Evolutionary conservation across 2,888 invertebrate species (phyloP).

Genomic region (Phytoseiulus persimilis): DNA sequence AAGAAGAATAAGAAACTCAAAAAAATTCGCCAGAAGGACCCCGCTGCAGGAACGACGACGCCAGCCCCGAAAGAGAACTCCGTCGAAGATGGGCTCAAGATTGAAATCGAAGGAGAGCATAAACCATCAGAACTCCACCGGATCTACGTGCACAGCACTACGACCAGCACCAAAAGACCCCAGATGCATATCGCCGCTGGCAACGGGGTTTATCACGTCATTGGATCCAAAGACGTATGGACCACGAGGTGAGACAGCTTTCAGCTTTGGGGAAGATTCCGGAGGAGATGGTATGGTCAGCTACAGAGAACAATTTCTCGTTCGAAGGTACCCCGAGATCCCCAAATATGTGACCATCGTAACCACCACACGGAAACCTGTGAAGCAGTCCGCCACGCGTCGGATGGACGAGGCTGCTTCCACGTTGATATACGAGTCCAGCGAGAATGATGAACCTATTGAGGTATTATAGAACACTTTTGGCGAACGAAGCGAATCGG

Average conservation of each 20-base stretch:
- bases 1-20: constrained; percentile 22
- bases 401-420: neutral
- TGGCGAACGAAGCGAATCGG: no score
- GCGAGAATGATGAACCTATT: neutral
- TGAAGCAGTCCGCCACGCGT: neutral
- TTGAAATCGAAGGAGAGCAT: constrained; percentile 15
- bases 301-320: no score
- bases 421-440: neutral
- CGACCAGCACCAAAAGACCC: constrained; percentile 5
- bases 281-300: no score
- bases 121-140: neutral
- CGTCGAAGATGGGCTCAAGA: neutral
- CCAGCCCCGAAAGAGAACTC: neutral
- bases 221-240: constrained; percentile 24
- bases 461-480: no score
- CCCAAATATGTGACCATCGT: constrained; percentile 35
- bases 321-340: constrained; percentile 22
- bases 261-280: no score
- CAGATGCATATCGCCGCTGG: constrained; percentile 8
- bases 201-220: constrained; percentile 22
- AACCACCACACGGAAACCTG: constrained; percentile 18
- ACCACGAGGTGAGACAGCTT: constrained; percentile 11
- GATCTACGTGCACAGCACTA: neutral
- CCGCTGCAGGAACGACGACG: neutral
- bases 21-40: neutral